Evolutionary conservation across 2,113 vertebrate species (phyloP), one percentile per base, ranked within the genome.

Genomic region (Dascyllus trimaculatus): DNA sequence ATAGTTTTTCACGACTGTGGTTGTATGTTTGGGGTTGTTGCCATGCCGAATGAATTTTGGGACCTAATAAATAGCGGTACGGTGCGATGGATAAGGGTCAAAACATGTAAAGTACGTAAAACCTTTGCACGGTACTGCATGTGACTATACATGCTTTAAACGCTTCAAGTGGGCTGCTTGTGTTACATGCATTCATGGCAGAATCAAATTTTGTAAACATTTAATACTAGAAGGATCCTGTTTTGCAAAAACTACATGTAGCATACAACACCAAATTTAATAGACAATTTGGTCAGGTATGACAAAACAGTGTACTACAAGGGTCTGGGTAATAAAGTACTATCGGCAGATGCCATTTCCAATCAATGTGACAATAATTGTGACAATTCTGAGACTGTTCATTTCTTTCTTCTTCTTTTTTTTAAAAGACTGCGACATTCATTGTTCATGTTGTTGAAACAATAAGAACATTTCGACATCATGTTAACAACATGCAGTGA

Each of bases 401-500:
- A 29, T 4, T 6, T 19, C 5, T 19, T 19, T 19, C 17, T 19
- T 19, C 38, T 35, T 1, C 11, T 57, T 40, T 60, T 45, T 60
- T 25, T 52, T 29, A 3, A 61, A 26, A 66, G 59, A 26, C 52
- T 5, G 15, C 45, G 56, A 19, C 10, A 61, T 67, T 69, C 5
- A 68, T 19, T 48, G 24, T 35, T 10, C 7, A 10, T 21, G 35
- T 56, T 66, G 38, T 26, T 73, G 25, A 51, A 43, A 57, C 45
- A 49, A 80, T 29, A 46, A 5, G 13, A 74, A 63, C 26, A 83
- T 81, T 74, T 78, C 32, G 71, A 46, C 64, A 75, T 75, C 21
- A n/a, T 71, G 71, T 79, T 70, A 63, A 80, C 75, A 89, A 82
- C 70, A 77, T 51, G 69, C 38, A 54, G 63, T 43, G 62, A 85